Evolutionary conservation across 2,113 vertebrate species (phyloP).

Genomic region (Perognathus longimembris): DNA sequence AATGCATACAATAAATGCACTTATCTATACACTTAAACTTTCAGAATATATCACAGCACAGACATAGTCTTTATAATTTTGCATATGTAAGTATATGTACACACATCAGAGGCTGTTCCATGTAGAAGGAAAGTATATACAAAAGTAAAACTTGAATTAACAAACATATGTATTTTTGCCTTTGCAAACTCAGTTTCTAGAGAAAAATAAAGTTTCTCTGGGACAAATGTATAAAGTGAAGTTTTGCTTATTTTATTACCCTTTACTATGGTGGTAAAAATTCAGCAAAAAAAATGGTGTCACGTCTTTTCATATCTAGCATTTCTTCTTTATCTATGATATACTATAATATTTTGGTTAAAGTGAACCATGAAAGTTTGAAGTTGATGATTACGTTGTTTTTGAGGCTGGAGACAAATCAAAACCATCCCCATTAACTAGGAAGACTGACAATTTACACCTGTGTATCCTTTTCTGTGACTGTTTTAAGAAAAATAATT

Average conservation of each 20-base stretch:
- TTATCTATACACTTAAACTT: not conserved
- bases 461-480: conserved; percentile 26
- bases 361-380: not conserved
- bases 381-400: not conserved
- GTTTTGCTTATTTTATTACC: conserved; percentile 35
- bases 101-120: not conserved
- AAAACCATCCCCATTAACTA: not conserved
- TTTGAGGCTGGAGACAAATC: not conserved
- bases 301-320: too few species aligned
- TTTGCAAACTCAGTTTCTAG: not conserved
- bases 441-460: not conserved
- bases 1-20: too few species aligned
- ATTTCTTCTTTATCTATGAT: not conserved
- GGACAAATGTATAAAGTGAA: not conserved
- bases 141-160: conserved; percentile 3
- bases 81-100: not conserved
- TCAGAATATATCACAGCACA: not conserved
- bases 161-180: not conserved
- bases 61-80: not conserved
- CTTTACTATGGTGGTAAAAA: not conserved
- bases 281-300: too few species aligned
- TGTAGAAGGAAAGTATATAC: not conserved
- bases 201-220: not conserved
- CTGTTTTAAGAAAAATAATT: conserved; percentile 46
- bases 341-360: not conserved